A percentile compares a stretch with the other conserved stretches of the same genome.
phyloP scores from a whole-genome alignment of 2,888 invertebrate genomes.

The Acleris holmiana region DNA sequence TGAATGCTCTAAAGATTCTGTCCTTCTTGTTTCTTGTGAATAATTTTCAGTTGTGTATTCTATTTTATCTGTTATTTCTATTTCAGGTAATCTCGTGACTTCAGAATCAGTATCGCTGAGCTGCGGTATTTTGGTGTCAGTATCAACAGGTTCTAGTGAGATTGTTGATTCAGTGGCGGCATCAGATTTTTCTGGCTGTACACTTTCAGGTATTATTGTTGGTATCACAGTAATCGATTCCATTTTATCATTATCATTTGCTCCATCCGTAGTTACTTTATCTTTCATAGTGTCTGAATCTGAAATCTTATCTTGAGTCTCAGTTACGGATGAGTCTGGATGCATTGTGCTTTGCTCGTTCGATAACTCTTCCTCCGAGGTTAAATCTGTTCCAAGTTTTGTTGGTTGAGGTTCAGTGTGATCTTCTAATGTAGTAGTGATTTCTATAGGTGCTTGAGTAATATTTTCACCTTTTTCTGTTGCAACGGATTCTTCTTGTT shows the following conservation, averaged over 20 bases:
- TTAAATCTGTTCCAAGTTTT: constrained; percentile 8
- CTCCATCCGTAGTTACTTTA: constrained; percentile 1
- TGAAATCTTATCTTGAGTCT: constrained; percentile 3
- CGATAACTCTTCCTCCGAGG: constrained; percentile 14
- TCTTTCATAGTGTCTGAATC: background rate
- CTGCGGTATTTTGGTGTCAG: constrained; percentile 37
- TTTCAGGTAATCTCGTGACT: constrained; percentile 15
- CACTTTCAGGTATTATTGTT: constrained; percentile 7
- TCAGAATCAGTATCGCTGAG: constrained; percentile 32
- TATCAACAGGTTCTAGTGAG: constrained; percentile 25
- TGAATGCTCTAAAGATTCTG: constrained; percentile 25
- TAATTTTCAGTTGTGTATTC: constrained; percentile 34
- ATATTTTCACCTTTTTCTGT: constrained; percentile 21
- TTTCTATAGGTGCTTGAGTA: constrained; percentile 37
- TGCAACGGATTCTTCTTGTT: constrained; percentile 7
- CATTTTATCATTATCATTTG: constrained; percentile 9
- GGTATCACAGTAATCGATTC: constrained; percentile 14
- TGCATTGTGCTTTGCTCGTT: background rate
- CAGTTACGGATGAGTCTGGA: constrained; percentile 20
- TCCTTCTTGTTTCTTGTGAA: constrained; percentile 28
- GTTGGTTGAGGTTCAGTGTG: constrained; percentile 22
- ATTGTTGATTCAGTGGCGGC: constrained; percentile 19
- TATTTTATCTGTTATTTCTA: constrained; percentile 16
- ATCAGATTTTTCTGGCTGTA: constrained; percentile 22
- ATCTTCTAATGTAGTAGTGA: constrained; percentile 27